Conservation (phyloP, 1,140 invertebrate species). For the Mizuhopecten yessoensis region DNA sequence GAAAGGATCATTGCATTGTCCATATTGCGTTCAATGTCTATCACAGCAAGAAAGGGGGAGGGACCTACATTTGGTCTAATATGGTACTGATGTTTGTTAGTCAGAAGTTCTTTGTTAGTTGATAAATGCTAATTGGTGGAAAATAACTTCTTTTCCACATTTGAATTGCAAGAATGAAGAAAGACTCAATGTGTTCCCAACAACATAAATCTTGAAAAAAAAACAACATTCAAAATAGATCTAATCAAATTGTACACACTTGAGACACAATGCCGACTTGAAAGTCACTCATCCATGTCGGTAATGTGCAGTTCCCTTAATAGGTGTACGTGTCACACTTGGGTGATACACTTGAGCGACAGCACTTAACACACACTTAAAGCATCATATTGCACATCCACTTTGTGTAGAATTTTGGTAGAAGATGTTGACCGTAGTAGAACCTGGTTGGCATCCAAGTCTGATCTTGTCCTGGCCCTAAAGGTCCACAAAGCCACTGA, state of each 20-base stretch:
- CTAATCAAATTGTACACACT: background rate
- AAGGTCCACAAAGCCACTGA: background rate
- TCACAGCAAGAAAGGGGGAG: too few species aligned
- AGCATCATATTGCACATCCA: background rate
- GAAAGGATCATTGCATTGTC: too few species aligned
- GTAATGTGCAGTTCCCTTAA: slow-evolving; percentile 2
- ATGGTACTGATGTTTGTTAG: too few species aligned
- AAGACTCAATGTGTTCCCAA: too few species aligned
- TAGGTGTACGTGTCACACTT: background rate
- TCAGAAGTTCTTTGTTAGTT: too few species aligned
- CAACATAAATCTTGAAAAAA: too few species aligned
- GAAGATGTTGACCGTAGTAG: background rate
- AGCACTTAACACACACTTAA: background rate
- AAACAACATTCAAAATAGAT: too few species aligned
- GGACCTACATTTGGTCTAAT: too few species aligned
- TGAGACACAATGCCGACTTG: background rate
- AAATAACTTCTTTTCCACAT: too few species aligned
- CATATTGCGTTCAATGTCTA: too few species aligned
- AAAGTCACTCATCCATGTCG: background rate
- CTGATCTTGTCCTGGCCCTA: background rate
- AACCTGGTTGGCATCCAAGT: background rate
- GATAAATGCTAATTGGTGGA: too few species aligned
- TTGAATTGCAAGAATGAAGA: too few species aligned
- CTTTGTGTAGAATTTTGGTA: background rate
- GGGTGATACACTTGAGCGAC: background rate